Evolutionary conservation across 2,113 vertebrate species (phyloP).

Genomic region (Equus przewalskii): DNA sequence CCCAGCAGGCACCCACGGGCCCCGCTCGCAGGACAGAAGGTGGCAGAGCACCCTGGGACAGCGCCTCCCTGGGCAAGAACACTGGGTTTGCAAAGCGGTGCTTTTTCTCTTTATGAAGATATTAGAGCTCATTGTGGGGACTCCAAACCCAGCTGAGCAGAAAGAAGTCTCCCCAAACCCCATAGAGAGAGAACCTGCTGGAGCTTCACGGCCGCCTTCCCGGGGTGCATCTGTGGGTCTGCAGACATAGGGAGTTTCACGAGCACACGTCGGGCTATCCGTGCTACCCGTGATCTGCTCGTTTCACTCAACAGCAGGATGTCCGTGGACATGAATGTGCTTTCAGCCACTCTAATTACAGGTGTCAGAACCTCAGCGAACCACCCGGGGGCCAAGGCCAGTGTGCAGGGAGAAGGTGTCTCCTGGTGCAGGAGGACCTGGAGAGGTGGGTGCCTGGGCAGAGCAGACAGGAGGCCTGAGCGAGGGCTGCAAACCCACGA

Average conservation of each 20-base stretch:
- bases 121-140: fast-evolving
- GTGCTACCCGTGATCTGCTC: fast-evolving
- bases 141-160: no score
- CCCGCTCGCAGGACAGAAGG: neutral
- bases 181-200: fast-evolving
- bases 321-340: fast-evolving
- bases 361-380: fast-evolving
- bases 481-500: fast-evolving
- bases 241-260: fast-evolving
- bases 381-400: fast-evolving
- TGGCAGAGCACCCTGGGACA: fast-evolving
- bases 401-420: neutral
- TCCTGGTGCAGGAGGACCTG: neutral
- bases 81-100: fast-evolving
- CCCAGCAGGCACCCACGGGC: neutral
- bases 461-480: neutral
- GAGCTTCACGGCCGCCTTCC: fast-evolving
- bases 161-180: neutral
- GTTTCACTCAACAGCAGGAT: fast-evolving
- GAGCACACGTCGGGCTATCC: fast-evolving
- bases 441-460: fast-evolving
- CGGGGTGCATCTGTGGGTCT: fast-evolving
- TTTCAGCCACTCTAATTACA: neutral
- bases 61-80: fast-evolving
- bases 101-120: neutral